Base-by-base conservation (phyloP, 2,797 vertebrate species). In the Orientallactaga sibirica region DNA sequence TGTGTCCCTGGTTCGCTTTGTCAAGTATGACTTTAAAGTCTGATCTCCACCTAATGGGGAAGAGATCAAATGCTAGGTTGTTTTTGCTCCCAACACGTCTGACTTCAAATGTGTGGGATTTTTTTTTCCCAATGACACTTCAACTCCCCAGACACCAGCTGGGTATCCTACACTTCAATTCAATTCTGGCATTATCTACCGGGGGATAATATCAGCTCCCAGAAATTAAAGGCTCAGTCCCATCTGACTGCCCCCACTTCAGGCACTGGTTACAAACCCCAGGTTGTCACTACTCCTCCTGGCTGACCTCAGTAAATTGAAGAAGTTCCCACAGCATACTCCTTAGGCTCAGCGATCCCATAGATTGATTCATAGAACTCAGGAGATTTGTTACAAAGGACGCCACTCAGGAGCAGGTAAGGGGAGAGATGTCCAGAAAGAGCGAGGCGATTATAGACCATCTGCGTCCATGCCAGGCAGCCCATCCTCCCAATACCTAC, bases 1-100 rank as follows among this genome's bases (percentile, higher is more conserved):
- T 86, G 37, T 87, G 19, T 52, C 7, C 83, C 93, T 87, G 29
- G 75, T 19, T 94, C 93, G 48, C 43, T 91, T 82, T 93, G 43
- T 24, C 61, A 18, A 89, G 29, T 16, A 37, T 85, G 67, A 80
- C 33, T 94, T 86, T 91, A 61, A 62, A 78, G 25, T 92, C 37
- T 68, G 33, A 77, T 83, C 15, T 8, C 58, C 25, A n/a, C 10
- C 48, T 43, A 58, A 29, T 2, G 25, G 48, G 64, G 20, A 87
- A 78, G 84, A 85, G 86, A 52, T 58, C 62, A 75, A 43, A 27
- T 37, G 10, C 33, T 43, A 62, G 67, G 27, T 25, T 92, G 41
- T 58, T 82, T 58, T 58, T 58, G 16, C 11, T 11, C 55, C 55
- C 55, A 68, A 16, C 14, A 48, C 29, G 92, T 93, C 66, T 93